Base-by-base conservation (phyloP, 2,888 invertebrate genomes). In the Bombylius discolor region DNA sequence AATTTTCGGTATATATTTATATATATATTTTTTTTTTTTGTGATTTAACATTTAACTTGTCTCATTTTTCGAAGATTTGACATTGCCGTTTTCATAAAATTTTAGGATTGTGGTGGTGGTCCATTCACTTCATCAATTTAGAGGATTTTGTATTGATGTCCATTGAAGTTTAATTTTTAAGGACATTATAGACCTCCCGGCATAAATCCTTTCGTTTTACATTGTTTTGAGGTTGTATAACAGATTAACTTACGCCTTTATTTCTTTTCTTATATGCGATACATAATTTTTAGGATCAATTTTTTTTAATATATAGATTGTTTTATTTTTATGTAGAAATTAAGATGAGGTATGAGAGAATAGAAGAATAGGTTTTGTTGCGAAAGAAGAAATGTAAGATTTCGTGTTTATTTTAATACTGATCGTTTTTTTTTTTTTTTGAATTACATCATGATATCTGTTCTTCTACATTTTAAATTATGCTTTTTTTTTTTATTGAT, bases 101-200 rank as follows among this genome's bases (percentile, higher is more conserved):
- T 52, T 54, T 54, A 32, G 49, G 49, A 49, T 49, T 39, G 14
- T 54, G 49, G 49, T 54, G 54, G 54, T 54, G 58, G 55, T 58
- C 56, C 53, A 48, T 31, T 34, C 32, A 34, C 42, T 5, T 11
- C 11, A 42, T 11, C 39, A 42, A 11, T 23, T 42, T 11, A 36
- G n/a, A 42, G 13, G 39, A 48, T 33, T 5, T n/a, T 33, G 34
- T 34, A 34, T 49, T 44, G 23, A 33, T 54, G 49, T 54, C 49
- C 32, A 49, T 44, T 49, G 49, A 33, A 49, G 14, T 49, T 49
- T 34, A 31, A 46, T 46, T 23, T 44, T 45, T 42, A 54, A 54
- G 54, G 54, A 54, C 49, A 54, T 54, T 54, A 54, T 32, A 54
- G 54, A 54, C 54, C 54, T 44, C 54, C 54, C 54, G 54, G 54